Percentiles rank a stretch among this genome's conserved stretches.
These are phyloP conservation scores for Naja naja DNA, from an alignment of 2,113 vertebrate genomes.

Conservation along the genomic window DNA sequence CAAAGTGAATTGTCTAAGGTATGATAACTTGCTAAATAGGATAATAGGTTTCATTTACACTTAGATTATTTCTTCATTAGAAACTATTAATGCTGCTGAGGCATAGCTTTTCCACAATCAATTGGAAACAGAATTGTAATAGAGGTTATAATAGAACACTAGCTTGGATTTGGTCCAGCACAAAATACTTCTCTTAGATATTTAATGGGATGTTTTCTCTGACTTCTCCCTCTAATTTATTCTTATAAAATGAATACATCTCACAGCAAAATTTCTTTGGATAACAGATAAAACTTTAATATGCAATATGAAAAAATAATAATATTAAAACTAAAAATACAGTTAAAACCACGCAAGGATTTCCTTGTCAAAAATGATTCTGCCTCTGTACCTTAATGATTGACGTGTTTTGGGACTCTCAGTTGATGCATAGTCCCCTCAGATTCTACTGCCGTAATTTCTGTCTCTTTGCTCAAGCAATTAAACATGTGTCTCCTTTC, in stretches of 20 bases:
- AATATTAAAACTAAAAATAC: not conserved
- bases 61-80: not conserved
- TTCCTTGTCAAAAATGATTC: not conserved
- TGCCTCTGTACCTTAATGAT: not conserved
- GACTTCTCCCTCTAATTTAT: not conserved
- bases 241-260: not conserved
- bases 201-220: not conserved
- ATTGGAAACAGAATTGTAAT: not conserved
- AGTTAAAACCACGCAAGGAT: not conserved
- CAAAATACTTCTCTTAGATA: not conserved
- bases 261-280: not conserved
- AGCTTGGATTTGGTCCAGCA: not conserved
- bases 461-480: not conserved
- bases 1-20: not conserved
- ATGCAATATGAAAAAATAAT: not conserved
- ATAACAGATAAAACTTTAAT: not conserved
- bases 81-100: not conserved
- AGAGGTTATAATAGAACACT: not conserved
- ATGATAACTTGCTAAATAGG: not conserved
- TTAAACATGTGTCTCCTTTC: constrained; percentile 25
- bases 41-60: not conserved
- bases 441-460: constrained; percentile 18
- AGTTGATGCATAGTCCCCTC: constrained; percentile 13
- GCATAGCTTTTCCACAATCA: not conserved
- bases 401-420: not conserved